Evolutionary conservation across 2,113 vertebrate genomes (phyloP).

Genomic region (Rhegmatorhina hoffmannsi): DNA sequence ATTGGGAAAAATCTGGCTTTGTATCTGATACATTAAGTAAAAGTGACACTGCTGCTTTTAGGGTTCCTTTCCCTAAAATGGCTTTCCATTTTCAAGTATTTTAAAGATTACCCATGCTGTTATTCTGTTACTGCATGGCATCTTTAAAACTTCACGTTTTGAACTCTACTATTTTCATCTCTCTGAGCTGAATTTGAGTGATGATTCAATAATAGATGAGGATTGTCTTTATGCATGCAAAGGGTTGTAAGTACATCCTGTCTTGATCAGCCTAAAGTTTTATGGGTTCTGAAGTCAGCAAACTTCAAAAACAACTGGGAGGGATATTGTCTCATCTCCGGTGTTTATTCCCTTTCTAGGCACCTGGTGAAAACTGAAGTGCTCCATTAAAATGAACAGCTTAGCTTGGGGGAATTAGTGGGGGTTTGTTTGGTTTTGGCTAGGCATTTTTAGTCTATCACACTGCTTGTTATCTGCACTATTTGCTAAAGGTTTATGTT

Average conservation of each 20-base stretch:
- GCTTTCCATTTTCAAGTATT: background rate
- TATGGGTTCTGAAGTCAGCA: background rate
- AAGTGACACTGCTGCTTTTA: background rate
- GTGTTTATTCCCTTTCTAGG: background rate
- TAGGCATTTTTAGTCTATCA: background rate
- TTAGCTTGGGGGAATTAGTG: background rate
- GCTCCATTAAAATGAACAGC: background rate
- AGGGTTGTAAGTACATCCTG: background rate
- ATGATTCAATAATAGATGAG: background rate
- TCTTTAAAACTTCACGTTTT: background rate
- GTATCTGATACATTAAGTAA: fast-evolving
- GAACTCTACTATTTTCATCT: background rate
- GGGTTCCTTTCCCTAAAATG: background rate
- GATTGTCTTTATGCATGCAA: background rate
- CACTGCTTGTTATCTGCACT: background rate
- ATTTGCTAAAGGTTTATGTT: background rate
- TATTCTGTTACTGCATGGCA: background rate
- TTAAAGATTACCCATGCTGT: background rate
- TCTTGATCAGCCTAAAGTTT: background rate
- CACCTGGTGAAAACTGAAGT: background rate
- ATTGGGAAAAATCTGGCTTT: background rate
- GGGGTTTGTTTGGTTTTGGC: background rate
- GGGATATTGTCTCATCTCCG: background rate
- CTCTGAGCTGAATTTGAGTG: background rate
- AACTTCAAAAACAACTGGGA: background rate